Evolutionary conservation across 2,113 vertebrate genomes (phyloP).

Genomic region (Amblyopsis rosae): DNA sequence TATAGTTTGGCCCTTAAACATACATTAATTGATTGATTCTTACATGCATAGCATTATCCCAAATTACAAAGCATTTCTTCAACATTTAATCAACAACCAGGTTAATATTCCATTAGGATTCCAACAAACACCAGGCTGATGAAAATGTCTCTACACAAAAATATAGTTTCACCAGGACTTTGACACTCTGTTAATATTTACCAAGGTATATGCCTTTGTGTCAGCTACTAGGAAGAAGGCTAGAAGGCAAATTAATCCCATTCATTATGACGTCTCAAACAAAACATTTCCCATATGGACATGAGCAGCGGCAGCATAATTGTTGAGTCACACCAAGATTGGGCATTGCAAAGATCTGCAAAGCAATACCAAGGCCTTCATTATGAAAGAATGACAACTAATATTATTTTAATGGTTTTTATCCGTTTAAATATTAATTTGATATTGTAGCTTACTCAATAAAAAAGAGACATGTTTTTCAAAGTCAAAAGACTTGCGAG

Average conservation of each 20-base stretch:
- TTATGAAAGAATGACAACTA: too few relatives aligned
- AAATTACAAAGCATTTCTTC: neutral
- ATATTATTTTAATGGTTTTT: too few relatives aligned
- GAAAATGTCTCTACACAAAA: slow-evolving; percentile 7
- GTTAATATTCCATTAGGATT: neutral
- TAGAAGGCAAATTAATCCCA: too few relatives aligned
- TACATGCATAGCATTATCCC: slow-evolving; percentile 1
- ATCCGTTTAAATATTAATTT: too few relatives aligned
- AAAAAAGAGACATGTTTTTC: too few relatives aligned
- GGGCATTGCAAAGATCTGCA: too few relatives aligned
- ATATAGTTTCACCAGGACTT: slow-evolving; percentile 17
- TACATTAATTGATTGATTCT: neutral
- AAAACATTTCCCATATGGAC: neutral
- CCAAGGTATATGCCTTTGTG: slow-evolving; percentile 8
- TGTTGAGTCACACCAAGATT: too few relatives aligned
- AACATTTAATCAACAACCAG: slow-evolving; percentile 46
- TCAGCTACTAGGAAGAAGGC: slow-evolving; percentile 4
- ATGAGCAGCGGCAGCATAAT: neutral
- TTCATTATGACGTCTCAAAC: neutral
- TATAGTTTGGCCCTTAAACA: neutral
- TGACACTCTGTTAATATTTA: slow-evolving; percentile 60
- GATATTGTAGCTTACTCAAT: too few relatives aligned
- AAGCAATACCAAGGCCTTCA: too few relatives aligned
- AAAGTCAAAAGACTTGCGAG: too few relatives aligned
- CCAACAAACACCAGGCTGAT: slow-evolving; percentile 11